A percentile compares a stretch with the other conserved stretches of the same genome.
phyloP scores from a whole-genome alignment of 2,113 vertebrate species.

The Probosciger aterrimus region DNA sequence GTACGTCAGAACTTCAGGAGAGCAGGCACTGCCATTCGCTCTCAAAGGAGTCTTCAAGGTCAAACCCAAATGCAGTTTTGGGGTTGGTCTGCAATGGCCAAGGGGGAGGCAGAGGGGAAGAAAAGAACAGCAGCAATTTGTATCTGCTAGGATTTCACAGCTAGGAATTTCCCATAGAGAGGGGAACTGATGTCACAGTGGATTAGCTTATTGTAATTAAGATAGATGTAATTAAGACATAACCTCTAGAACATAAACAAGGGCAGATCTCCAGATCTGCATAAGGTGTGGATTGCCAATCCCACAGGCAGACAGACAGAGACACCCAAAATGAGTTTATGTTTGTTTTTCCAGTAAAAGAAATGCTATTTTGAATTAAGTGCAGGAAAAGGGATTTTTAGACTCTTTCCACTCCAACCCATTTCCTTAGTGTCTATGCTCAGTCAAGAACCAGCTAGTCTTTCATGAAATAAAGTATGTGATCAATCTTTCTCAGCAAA shows the following conservation, averaged over 20 bases:
- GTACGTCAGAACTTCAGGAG: slow-evolving; percentile 23
- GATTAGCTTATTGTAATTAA: slow-evolving; percentile 29
- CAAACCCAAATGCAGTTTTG: background rate
- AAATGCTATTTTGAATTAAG: slow-evolving; percentile 52
- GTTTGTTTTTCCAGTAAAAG: slow-evolving; percentile 58
- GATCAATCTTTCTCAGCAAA: background rate
- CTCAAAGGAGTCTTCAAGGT: slow-evolving; percentile 24
- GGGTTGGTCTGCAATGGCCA: background rate
- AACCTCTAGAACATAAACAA: background rate
- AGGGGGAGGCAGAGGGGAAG: too few species aligned
- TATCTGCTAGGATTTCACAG: slow-evolving; percentile 6
- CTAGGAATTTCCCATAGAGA: slow-evolving; percentile 21
- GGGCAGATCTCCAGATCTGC: background rate
- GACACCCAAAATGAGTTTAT: slow-evolving; percentile 42
- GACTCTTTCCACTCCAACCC: slow-evolving; percentile 13
- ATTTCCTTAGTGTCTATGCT: background rate
- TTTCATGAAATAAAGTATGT: background rate
- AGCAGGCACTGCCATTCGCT: background rate
- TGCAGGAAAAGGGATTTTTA: slow-evolving; percentile 54
- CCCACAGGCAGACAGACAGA: slow-evolving; percentile 18
- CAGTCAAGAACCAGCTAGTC: background rate
- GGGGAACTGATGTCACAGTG: slow-evolving; percentile 1
- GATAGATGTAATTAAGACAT: background rate
- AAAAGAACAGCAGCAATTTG: background rate
- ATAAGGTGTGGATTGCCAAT: slow-evolving; percentile 6